Base-by-base conservation (phyloP, 2,797 vertebrate species). In the Silurus lanzhouensis region DNA sequence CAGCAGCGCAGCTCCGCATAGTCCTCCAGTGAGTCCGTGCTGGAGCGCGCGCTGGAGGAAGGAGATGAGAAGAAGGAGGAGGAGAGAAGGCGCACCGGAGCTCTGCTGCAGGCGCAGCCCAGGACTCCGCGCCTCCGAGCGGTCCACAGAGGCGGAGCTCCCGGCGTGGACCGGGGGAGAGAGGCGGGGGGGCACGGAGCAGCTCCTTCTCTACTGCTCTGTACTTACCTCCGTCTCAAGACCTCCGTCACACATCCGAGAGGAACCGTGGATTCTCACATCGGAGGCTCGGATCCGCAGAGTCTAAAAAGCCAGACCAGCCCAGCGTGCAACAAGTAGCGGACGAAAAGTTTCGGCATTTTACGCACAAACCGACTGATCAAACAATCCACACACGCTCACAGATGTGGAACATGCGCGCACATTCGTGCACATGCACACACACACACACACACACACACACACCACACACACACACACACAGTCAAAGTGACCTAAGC, bases 191-290 rank as follows among this genome's bases (percentile, higher is more conserved):
- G 91, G 76, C 91, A 6, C 92, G 89, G 84, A 90, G 87, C 64
- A 64, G 91, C 85, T n/a, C 9, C 22, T 90, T 52, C 68, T 88
- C 89, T 38, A 38, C 38, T 38, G 38, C 4, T 3, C 91, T 87
- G 90, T 90, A 27, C 90, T 90, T 89, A 88, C 82, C 81, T 92
- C 92, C 91, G 88, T 91, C 89, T 92, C 93, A 64, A 93, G 93
- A 64, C 89, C 92, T 80, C 93, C 93, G 89, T 95, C 94, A 93
- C 91, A 94, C 95, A 95, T 95, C 74, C 58, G 64, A 46, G 82
- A 72, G 38, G 89, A 84, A 55, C 22, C 17, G 19, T 1, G 19
- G 58, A 8, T 63, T 76, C 6, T 25, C 61, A 89, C 66, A 89
- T 90, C 70, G 25, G 14, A 15, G 63, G 58, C 52, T 91, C 17